Percentiles rank a stretch among this genome's conserved stretches.
Evolutionary conservation across 2,113 vertebrate species (phyloP).

Genomic region (Synchiropus splendidus): DNA sequence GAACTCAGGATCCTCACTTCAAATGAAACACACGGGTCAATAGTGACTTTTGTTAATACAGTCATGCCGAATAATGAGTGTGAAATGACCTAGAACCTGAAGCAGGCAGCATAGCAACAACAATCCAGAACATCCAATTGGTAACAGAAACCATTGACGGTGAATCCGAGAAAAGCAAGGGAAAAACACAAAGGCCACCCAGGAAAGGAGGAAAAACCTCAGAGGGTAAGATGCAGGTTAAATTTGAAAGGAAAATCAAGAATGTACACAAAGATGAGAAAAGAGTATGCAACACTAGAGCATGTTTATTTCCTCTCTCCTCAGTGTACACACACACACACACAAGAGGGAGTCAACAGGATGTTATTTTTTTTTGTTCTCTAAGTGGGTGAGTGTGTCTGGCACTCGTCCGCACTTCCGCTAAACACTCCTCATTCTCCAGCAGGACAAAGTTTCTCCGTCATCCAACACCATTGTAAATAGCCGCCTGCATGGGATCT

Average conservation of each 20-base stretch:
- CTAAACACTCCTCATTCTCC: slow-evolving; percentile 15
- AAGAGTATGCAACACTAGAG: slow-evolving; percentile 3
- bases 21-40: too few species aligned
- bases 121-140: too few species aligned
- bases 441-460: slow-evolving; percentile 10
- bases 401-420: slow-evolving; percentile 17
- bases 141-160: too few species aligned
- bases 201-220: slow-evolving; percentile 1
- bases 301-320: slow-evolving; percentile 8
- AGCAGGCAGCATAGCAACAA: too few species aligned
- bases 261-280: slow-evolving; percentile 12
- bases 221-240: background rate
- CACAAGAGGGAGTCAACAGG: slow-evolving; percentile 24
- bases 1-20: too few species aligned
- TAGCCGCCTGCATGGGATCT: slow-evolving; percentile 9
- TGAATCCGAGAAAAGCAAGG: background rate
- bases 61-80: too few species aligned
- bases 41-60: too few species aligned
- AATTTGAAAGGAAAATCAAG: too few species aligned
- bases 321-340: slow-evolving; percentile 2
- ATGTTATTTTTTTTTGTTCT: slow-evolving; percentile 22
- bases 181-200: slow-evolving; percentile 19
- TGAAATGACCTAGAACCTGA: too few species aligned
- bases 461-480: slow-evolving; percentile 11
- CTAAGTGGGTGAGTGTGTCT: slow-evolving; percentile 26